These are phyloP conservation scores for Tenthredo notha DNA, from an alignment of 2,888 invertebrate genomes.

Conservation along the genomic window DNA sequence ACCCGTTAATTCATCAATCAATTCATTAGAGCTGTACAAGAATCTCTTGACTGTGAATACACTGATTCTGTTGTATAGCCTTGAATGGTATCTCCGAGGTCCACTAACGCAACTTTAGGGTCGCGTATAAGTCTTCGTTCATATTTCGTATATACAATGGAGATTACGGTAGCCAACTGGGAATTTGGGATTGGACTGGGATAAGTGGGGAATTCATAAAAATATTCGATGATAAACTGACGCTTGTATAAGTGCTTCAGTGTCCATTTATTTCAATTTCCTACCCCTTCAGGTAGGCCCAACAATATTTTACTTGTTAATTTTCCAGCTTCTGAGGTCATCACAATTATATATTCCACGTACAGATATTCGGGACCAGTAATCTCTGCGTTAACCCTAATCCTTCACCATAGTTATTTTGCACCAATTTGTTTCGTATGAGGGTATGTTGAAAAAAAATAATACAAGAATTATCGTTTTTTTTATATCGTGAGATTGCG, in stretches of 20 bases:
- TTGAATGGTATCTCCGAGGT: not conserved
- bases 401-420: not conserved
- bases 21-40: not conserved
- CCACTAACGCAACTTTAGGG: not conserved
- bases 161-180: conserved; percentile 3
- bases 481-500: not conserved
- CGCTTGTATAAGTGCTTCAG: not conserved
- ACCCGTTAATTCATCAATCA: not conserved
- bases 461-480: too few species aligned
- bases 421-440: too few species aligned
- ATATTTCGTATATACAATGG: not conserved
- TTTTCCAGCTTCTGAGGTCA: not conserved
- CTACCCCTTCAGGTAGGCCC: not conserved
- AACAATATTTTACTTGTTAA: conserved; percentile 3
- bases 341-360: not conserved
- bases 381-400: not conserved
- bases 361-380: not conserved
- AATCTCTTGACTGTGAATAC: not conserved
- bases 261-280: not conserved
- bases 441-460: too few species aligned
- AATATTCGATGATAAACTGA: conserved; percentile 3
- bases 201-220: not conserved
- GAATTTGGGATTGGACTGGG: not conserved
- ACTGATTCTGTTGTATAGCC: not conserved
- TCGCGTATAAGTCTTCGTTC: not conserved